These are phyloP conservation scores for Tychaedon coryphoeus DNA, from an alignment of 2,113 vertebrate genomes.

Conservation along the genomic window DNA sequence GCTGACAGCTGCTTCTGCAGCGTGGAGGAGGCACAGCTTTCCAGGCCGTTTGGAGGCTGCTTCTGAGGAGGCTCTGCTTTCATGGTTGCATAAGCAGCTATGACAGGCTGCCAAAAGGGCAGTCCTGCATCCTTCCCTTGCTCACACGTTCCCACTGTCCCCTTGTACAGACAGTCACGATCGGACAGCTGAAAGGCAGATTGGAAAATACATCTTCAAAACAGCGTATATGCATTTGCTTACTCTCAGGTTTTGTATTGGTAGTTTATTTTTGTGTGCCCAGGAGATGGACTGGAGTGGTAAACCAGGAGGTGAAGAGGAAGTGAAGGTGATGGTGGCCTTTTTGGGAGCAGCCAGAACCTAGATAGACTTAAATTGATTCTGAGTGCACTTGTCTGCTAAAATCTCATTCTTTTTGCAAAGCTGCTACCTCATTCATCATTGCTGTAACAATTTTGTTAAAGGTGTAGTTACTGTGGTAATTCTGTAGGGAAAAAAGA, in stretches of 20 bases:
- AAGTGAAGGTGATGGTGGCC: background rate
- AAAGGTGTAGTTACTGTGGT: background rate
- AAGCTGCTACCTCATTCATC: background rate
- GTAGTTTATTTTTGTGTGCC: background rate
- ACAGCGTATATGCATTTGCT: background rate
- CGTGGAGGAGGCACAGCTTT: background rate
- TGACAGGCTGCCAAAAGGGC: background rate
- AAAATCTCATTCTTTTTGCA: background rate
- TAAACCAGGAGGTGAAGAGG: background rate
- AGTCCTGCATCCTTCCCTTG: background rate
- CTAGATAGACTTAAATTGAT: background rate
- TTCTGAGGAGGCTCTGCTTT: background rate
- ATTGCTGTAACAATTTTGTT: background rate
- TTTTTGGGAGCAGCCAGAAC: background rate
- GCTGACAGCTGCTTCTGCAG: background rate
- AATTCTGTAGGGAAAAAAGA: background rate
- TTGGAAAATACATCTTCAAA: background rate
- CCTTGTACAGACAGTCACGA: fast-evolving
- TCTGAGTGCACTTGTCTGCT: background rate
- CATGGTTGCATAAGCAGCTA: background rate
- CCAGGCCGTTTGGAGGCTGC: background rate
- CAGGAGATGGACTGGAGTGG: background rate
- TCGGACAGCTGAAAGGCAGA: fast-evolving
- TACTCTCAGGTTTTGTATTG: background rate
- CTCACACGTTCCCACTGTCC: background rate